Conservation (phyloP, 1,140 invertebrate genomes). For the Colletes gigas region DNA sequence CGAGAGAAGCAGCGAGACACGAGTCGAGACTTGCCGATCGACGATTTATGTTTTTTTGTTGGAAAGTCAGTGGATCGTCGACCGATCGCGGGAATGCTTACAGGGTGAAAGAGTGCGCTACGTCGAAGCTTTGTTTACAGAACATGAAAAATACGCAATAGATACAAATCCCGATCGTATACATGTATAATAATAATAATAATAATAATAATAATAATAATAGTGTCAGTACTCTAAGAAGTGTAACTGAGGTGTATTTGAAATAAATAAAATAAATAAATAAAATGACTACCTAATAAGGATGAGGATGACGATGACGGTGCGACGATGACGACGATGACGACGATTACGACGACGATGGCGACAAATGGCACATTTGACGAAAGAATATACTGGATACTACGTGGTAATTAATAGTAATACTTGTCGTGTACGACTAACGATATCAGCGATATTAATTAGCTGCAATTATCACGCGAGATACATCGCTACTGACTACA, state of each 20-base stretch:
- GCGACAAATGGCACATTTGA: conserved; percentile 32
- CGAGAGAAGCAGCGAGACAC: background rate
- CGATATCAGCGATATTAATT: conserved; percentile 44
- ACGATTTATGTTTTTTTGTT: background rate
- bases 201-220: background rate
- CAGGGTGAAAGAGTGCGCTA: conserved; percentile 35
- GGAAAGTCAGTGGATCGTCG: conserved; percentile 47
- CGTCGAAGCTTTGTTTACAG: conserved; percentile 38
- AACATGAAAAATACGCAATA: conserved; percentile 36
- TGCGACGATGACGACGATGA: background rate
- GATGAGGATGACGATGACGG: background rate
- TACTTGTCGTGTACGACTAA: conserved; percentile 40
- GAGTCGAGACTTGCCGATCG: background rate
- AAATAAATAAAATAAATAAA: conserved; percentile 29
- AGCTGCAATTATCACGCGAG: conserved; percentile 49
- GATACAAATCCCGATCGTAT: conserved; percentile 23
- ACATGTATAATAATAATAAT: background rate
- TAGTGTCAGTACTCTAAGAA: background rate
- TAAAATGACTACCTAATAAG: background rate
- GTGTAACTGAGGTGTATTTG: background rate
- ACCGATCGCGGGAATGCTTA: conserved; percentile 32
- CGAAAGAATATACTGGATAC: conserved; percentile 37
- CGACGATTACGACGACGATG: background rate
- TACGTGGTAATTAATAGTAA: conserved; percentile 3
- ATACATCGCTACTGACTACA: conserved; percentile 55